Conservation (phyloP, 2,888 invertebrate species). For the Itoplectis maculator region DNA sequence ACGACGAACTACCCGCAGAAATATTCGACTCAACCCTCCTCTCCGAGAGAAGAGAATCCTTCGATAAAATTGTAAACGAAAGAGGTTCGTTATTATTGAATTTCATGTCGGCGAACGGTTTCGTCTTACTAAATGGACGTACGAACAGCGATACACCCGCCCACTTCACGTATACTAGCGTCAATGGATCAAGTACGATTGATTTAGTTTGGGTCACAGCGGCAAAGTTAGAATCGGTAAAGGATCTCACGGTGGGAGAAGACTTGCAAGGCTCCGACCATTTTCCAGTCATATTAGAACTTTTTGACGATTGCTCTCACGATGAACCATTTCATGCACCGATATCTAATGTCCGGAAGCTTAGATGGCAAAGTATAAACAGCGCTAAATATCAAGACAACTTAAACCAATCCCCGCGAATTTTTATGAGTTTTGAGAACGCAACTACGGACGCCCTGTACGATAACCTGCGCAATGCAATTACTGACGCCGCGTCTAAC, state of each 20-base stretch:
- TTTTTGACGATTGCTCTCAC: not conserved
- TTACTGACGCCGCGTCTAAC: too few relatives aligned
- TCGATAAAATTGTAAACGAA: slow-evolving; percentile 8
- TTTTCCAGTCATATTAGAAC: not conserved
- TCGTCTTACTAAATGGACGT: slow-evolving; percentile 15
- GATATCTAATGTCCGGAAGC: not conserved
- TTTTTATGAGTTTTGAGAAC: slow-evolving; percentile 1
- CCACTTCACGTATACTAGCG: slow-evolving; percentile 2
- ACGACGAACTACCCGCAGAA: not conserved
- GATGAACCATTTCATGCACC: not conserved
- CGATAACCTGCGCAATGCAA: not conserved
- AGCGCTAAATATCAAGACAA: slow-evolving; percentile 9
- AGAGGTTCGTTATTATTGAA: slow-evolving; percentile 1
- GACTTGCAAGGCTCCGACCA: slow-evolving; percentile 36
- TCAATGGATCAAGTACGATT: not conserved
- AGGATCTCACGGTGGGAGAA: slow-evolving; percentile 32
- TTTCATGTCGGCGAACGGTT: slow-evolving; percentile 22
- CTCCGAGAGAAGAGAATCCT: slow-evolving; percentile 12
- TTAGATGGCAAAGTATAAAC: slow-evolving; percentile 11
- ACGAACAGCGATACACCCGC: slow-evolving; percentile 22
- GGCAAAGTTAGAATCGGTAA: slow-evolving; percentile 15
- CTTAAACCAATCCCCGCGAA: slow-evolving; percentile 8
- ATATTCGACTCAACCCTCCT: slow-evolving; percentile 26
- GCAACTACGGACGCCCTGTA: slow-evolving; percentile 5
- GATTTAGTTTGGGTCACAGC: slow-evolving; percentile 25